These are phyloP conservation scores for Tyto alba DNA, from an alignment of 2,113 vertebrate species.

Conservation along the genomic window DNA sequence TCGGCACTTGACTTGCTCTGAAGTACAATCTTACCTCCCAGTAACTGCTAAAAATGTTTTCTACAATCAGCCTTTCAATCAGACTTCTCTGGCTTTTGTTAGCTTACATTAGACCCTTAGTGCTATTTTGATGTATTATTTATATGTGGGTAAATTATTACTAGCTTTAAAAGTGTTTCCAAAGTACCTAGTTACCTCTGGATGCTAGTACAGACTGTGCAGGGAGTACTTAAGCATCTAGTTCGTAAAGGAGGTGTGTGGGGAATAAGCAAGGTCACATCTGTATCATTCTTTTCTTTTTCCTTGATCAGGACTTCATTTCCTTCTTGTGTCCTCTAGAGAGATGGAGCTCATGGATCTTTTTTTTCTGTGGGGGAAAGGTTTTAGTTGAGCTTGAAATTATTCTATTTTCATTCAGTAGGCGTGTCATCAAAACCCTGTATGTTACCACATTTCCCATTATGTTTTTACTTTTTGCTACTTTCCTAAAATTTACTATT, in stretches of 20 bases:
- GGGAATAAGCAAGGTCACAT: not conserved
- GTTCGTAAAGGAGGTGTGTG: not conserved
- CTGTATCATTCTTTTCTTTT: not conserved
- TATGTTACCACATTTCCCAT: not conserved
- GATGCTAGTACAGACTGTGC: not conserved
- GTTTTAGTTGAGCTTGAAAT: not conserved
- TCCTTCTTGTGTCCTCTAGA: not conserved
- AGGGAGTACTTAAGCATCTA: not conserved
- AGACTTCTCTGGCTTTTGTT: slow-evolving; percentile 1
- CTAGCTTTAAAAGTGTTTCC: slow-evolving; percentile 78
- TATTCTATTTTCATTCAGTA: not conserved
- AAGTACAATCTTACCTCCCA: slow-evolving; percentile 21
- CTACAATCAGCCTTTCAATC: slow-evolving; percentile 1
- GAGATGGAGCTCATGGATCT: not conserved
- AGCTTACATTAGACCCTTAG: not conserved
- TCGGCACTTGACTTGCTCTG: not conserved
- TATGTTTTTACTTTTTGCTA: slow-evolving; percentile 13
- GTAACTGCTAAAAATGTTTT: not conserved
- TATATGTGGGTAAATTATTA: slow-evolving; percentile 63
- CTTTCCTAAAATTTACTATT: slow-evolving; percentile 41
- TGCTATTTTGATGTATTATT: slow-evolving; percentile 30
- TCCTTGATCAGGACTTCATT: not conserved
- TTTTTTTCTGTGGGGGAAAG: not conserved
- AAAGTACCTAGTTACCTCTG: slow-evolving; percentile 70
- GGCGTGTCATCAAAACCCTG: not conserved